phyloP scores from a whole-genome alignment of 2,113 vertebrate genomes.

The Gobius niger region DNA sequence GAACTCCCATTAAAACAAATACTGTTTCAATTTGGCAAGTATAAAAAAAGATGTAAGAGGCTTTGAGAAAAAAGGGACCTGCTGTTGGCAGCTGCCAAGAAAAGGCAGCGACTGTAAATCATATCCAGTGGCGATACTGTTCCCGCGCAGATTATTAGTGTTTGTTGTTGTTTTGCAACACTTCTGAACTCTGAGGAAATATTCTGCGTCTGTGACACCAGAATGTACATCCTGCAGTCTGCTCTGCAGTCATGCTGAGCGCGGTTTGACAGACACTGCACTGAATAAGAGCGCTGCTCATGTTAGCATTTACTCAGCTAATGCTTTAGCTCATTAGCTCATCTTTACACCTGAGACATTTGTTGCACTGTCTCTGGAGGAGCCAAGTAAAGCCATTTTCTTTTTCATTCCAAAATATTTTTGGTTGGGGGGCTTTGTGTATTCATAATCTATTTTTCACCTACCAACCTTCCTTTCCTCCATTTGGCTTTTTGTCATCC shows the following conservation, averaged over 20 bases:
- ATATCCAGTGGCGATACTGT: conserved; percentile 76
- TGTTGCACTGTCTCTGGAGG: conserved; percentile 66
- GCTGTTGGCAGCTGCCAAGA: conserved; percentile 75
- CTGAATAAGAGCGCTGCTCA: conserved; percentile 1
- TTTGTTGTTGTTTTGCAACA: conserved; percentile 66
- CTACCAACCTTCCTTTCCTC: conserved; percentile 66
- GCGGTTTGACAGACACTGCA: not conserved
- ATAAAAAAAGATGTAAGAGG: conserved; percentile 78
- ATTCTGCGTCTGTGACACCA: conserved; percentile 39
- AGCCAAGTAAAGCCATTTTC: conserved; percentile 62
- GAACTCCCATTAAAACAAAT: conserved; percentile 81
- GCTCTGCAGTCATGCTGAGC: not conserved
- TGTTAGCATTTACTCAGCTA: not conserved
- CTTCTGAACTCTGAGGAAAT: conserved; percentile 60
- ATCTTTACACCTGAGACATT: conserved; percentile 49
- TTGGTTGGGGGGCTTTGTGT: conserved; percentile 57
- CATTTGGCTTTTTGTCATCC: conserved; percentile 70
- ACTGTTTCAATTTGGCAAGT: conserved; percentile 81
- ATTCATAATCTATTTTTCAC: conserved; percentile 72
- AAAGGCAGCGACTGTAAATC: conserved; percentile 76
- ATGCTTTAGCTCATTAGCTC: conserved; percentile 9
- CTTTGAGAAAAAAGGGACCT: conserved; percentile 74
- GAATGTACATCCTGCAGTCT: conserved; percentile 14
- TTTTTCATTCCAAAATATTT: conserved; percentile 69
- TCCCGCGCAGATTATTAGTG: conserved; percentile 74